phyloP scores from a whole-genome alignment of 2,888 invertebrate genomes.

The Agrenia bidenticulata region DNA sequence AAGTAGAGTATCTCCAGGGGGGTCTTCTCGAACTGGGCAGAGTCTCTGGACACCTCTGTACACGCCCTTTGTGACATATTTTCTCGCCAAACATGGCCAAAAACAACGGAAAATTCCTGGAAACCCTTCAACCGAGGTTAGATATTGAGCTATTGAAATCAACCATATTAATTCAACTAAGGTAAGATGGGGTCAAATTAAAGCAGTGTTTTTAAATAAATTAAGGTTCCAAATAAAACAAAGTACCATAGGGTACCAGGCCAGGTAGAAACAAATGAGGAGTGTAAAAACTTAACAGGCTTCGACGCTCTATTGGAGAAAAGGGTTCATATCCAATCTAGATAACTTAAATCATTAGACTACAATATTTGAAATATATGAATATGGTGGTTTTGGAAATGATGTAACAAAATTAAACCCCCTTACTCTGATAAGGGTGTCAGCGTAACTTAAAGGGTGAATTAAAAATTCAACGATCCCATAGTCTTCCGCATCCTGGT shows the following conservation, averaged over 20 bases:
- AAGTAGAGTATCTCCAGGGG: neutral
- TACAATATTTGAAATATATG: constrained; percentile 3
- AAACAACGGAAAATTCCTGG: constrained; percentile 83
- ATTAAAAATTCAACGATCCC: constrained; percentile 20
- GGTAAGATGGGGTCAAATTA: too few species aligned
- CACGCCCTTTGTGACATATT: constrained; percentile 68
- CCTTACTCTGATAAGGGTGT: constrained; percentile 27
- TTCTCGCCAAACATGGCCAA: constrained; percentile 71
- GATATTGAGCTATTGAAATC: constrained; percentile 64
- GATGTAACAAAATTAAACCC: too few species aligned
- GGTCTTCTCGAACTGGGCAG: neutral
- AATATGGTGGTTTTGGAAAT: too few species aligned
- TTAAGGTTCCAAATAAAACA: neutral
- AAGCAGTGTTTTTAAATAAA: neutral
- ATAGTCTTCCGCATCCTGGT: constrained; percentile 15
- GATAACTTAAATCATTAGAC: too few species aligned
- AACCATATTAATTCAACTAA: too few species aligned
- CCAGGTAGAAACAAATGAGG: constrained; percentile 82
- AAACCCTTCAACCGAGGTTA: constrained; percentile 81
- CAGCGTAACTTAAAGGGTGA: constrained; percentile 29
- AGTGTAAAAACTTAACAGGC: constrained; percentile 70
- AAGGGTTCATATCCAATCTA: constrained; percentile 89
- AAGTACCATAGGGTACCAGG: constrained; percentile 79
- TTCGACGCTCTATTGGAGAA: constrained; percentile 65
- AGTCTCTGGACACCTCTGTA: constrained; percentile 55